Evolutionary conservation across 2,797 vertebrate species (phyloP).

Genomic region (Onychomys arenicola): DNA sequence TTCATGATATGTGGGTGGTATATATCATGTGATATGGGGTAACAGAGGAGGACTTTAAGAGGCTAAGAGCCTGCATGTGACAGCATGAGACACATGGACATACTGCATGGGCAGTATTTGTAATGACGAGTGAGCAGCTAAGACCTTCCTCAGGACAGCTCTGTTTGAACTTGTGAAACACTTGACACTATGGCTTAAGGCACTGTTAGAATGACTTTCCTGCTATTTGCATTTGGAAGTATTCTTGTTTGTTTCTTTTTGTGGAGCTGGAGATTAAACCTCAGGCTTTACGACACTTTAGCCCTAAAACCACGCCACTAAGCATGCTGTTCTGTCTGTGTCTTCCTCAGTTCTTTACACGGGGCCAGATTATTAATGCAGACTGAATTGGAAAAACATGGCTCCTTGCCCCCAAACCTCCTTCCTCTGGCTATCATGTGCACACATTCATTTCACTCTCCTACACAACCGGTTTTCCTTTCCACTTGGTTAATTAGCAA

Average conservation of each 20-base stretch:
- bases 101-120: not conserved
- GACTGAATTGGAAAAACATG: not conserved
- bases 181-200: not conserved
- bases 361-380: not conserved
- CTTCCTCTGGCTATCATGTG: not conserved
- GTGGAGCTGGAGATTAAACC: not conserved
- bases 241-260: not conserved
- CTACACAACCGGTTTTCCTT: slow-evolving; percentile 6
- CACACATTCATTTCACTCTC: slow-evolving; percentile 4
- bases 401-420: not conserved
- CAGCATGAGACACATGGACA: not conserved
- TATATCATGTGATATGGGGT: not conserved
- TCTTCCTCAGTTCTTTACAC: slow-evolving; percentile 3
- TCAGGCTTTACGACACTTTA: not conserved
- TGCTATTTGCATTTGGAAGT: slow-evolving; percentile 22
- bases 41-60: not conserved
- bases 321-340: not conserved
- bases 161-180: slow-evolving; percentile 38
- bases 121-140: not conserved
- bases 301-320: not conserved
- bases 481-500: not conserved
- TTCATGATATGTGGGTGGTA: not conserved
- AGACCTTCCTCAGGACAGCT: not conserved
- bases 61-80: not conserved
- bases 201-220: not conserved